Evolutionary conservation across 2,888 invertebrate species (phyloP), one percentile per base, ranked within the genome.

Genomic region (Plusia festucae): DNA sequence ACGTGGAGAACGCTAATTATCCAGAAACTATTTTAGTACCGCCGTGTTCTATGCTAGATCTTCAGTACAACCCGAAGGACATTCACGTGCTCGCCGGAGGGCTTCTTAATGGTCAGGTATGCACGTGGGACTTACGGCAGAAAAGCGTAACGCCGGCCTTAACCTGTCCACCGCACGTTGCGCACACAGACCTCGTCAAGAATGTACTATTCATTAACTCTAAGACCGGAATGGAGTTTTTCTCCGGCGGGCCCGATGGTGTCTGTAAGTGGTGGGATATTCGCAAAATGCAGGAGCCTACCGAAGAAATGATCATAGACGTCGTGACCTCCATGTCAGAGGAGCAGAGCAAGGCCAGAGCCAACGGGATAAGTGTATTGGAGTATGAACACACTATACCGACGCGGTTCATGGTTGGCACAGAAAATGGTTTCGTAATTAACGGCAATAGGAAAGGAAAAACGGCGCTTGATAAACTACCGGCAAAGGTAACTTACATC

Each of bases 201-300:
- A 97, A 97, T 75, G 97, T 98, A 6, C 90, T 98, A 0, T 99
- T 99, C 97, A 97, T 98, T 65, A 97, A 98, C 87, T 98, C 98
- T 0, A 99, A 99, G 93, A 97, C 98, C 0, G 98, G 98, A 0
- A 97, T 97, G 0, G 99, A 99, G 88, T 99, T 99, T 88, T 99
- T 99, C 92, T 98, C 99, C 0, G 96, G 97, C 0, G 97, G 98
- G 0, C 97, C 98, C 0, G 99, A 99, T 89, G 99, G 99, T 0
- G 97, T 97, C 90, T 96, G 97, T 57, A 96, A 97, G 87, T 97
- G 97, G 97, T 97, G 97, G 97, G 97, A 97, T 88, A 95, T 95
- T 13, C 94, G 97, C 34, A 96, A 96, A 81, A 88, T 97, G 72
- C 90, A 90, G n/a, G 96, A 96, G 78, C 96, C 96, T 8, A 94